Percentiles rank a stretch among this genome's conserved stretches.
Conservation (phyloP, 2,113 vertebrate genomes). For the Anas platyrhynchos region DNA sequence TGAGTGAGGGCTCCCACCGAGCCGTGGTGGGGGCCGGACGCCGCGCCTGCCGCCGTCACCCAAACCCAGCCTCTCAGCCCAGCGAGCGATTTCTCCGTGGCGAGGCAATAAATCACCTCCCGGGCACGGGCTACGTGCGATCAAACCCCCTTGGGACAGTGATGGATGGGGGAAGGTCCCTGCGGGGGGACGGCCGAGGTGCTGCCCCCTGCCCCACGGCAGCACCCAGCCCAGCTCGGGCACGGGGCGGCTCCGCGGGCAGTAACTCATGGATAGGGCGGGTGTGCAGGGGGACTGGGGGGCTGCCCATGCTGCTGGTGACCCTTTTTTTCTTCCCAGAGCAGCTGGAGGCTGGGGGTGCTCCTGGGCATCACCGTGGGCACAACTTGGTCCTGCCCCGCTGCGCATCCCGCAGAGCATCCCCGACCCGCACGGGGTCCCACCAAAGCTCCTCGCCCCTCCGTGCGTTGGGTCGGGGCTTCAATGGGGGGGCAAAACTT, state of each 20-base stretch:
- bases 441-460: rapidly evolving
- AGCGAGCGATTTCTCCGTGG: neutral
- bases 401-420: neutral
- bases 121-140: rapidly evolving
- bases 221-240: rapidly evolving
- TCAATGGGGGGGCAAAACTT: neutral
- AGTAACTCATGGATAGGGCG: rapidly evolving
- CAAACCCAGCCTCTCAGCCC: no score
- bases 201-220: neutral
- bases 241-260: neutral
- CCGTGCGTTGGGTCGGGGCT: neutral
- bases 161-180: neutral
- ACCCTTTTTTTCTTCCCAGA: rapidly evolving
- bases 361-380: rapidly evolving
- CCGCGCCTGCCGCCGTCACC: no score
- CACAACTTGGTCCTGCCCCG: rapidly evolving
- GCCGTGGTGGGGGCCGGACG: no score
- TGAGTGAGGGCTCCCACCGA: neutral
- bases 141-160: rapidly evolving
- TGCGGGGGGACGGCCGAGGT: rapidly evolving
- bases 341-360: rapidly evolving
- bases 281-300: rapidly evolving
- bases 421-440: neutral
- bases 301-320: rapidly evolving
- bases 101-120: neutral